These are phyloP conservation scores for Rana temporaria DNA, from an alignment of 2,113 vertebrate species.

Conservation along the genomic window DNA sequence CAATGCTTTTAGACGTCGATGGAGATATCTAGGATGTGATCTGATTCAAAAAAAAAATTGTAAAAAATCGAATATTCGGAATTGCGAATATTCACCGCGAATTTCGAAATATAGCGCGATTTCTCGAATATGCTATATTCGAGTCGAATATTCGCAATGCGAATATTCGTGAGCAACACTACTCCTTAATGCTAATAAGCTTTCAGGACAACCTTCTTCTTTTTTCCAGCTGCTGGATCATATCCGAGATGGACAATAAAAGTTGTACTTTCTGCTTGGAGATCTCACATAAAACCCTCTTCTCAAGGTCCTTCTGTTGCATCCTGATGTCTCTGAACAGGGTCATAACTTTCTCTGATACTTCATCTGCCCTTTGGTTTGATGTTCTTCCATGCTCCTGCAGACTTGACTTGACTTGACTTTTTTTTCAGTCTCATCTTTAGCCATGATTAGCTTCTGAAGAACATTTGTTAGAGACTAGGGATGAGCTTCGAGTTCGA, in stretches of 20 bases:
- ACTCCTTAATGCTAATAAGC: background rate
- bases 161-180: too few relatives aligned
- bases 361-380: background rate
- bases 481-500: too few relatives aligned
- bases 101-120: too few relatives aligned
- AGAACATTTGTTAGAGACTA: background rate
- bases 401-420: background rate
- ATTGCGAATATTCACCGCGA: too few relatives aligned
- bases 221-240: background rate
- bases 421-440: background rate
- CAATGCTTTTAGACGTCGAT: too few relatives aligned
- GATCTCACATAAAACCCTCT: background rate
- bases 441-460: background rate
- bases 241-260: background rate
- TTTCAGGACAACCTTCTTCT: constrained; percentile 9
- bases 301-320: background rate
- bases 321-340: background rate
- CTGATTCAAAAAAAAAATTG: too few relatives aligned
- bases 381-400: background rate
- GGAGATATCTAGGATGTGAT: too few relatives aligned
- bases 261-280: constrained; percentile 10
- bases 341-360: too few relatives aligned
- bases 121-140: too few relatives aligned
- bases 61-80: too few relatives aligned
- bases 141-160: too few relatives aligned